Evolutionary conservation across 2,888 invertebrate species (phyloP), one percentile per base, ranked within the genome.

Genomic region (Yponomeuta evonymella): DNA sequence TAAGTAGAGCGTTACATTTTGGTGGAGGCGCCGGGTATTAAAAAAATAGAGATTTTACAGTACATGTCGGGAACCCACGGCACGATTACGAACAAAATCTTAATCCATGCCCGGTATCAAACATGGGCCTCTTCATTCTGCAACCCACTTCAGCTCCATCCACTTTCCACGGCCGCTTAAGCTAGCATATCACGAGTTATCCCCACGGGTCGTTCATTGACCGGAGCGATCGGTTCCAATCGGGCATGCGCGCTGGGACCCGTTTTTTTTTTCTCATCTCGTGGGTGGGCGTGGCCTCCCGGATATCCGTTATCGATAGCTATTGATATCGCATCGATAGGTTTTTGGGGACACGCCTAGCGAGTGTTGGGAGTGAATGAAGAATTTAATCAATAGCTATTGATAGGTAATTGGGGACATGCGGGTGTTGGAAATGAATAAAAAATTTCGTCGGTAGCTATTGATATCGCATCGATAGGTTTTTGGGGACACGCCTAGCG

Each of bases 241-340:
- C 70, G 79, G 83, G 77, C 86, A 84, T 84, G 86, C 86, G 85
- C 85, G 68, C 75, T 75, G 73, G 74, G 72, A 72, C 72, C 70
- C 58, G 70, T 74, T 79, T 83, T 86, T 83, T 86, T 87, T 85
- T 86, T 67, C 70, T 48, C 66, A 66, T 64, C 70, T 48, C 62
- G 63, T 11, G 1, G 43, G 43, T 72, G 72, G 73, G 72, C 71
- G 71, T 43, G 71, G 68, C 30, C 68, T 29, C 8, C 23, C n/a
- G 29, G n/a, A 15, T 48, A 29, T 11, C 29, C 4, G 69, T 5
- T n/a, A 30, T 63, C 43, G 70, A 64, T 63, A 70, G 30, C 15
- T 67, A 67, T 69, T 48, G 48, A 43, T 63, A 12, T 11, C 2
- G 51, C 33, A 48, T 43, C 30, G 68, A 66, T 66, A 36, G 33